phyloP scores from a whole-genome alignment of 1,140 invertebrate genomes.

The Saccostrea cuccullata region DNA sequence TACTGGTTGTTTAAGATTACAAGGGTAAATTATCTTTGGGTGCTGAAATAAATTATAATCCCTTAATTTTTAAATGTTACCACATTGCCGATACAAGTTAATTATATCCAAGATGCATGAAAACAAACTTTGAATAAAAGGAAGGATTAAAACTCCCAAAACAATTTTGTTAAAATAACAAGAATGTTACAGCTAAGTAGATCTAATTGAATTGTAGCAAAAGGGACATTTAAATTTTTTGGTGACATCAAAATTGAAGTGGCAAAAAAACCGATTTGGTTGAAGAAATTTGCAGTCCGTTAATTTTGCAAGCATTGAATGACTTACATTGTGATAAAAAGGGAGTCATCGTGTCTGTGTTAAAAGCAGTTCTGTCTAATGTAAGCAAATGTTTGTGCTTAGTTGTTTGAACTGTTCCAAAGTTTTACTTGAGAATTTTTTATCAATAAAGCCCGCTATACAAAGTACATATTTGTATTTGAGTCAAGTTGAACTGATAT shows the following conservation, averaged over 20 bases:
- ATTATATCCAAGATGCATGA: background rate
- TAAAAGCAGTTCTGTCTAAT: constrained; percentile 1
- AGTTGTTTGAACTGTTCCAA: constrained; percentile 37
- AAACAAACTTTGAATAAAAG: constrained; percentile 5
- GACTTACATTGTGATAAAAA: constrained; percentile 12
- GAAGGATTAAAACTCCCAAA: constrained; percentile 1
- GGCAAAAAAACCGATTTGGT: background rate
- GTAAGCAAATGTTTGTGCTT: constrained; percentile 35
- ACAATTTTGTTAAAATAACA: constrained; percentile 33
- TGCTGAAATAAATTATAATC: constrained; percentile 1
- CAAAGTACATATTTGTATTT: constrained; percentile 37
- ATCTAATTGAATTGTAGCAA: constrained; percentile 31
- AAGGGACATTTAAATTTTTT: constrained; percentile 29
- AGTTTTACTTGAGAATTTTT: constrained; percentile 41
- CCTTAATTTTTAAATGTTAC: constrained; percentile 2
- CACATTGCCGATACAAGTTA: background rate
- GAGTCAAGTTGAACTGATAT: constrained; percentile 30
- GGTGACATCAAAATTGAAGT: constrained; percentile 35
- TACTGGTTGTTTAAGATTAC: background rate
- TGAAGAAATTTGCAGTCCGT: constrained; percentile 3
- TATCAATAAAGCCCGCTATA: constrained; percentile 14
- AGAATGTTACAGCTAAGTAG: background rate
- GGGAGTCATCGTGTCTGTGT: constrained; percentile 38
- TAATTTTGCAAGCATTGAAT: constrained; percentile 13
- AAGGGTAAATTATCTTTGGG: background rate